Evolutionary conservation across 2,888 invertebrate species (phyloP).

Genomic region (Automeris io): DNA sequence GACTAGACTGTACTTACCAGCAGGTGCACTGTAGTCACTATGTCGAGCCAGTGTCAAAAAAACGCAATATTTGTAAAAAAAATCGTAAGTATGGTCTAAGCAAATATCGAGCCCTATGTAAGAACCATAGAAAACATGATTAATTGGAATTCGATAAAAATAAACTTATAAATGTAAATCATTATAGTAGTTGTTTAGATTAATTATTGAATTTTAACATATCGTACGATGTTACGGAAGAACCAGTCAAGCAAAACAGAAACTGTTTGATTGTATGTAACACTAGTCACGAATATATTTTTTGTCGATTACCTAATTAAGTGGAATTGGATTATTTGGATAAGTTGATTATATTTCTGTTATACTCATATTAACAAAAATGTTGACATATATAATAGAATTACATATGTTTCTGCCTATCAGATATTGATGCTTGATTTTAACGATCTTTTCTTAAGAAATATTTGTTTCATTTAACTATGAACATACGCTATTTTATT

Average conservation of each 20-base stretch:
- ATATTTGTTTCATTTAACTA: too few relatives aligned
- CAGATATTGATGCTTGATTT: too few relatives aligned
- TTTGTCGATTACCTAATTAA: conserved; percentile 11
- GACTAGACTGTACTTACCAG: too few relatives aligned
- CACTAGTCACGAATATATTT: conserved; percentile 17
- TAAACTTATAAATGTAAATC: background rate
- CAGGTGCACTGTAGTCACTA: too few relatives aligned
- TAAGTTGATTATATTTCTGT: background rate
- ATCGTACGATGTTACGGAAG: conserved; percentile 27
- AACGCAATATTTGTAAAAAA: too few relatives aligned
- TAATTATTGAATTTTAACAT: conserved; percentile 1
- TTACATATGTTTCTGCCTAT: too few relatives aligned
- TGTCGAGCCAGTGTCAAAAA: too few relatives aligned
- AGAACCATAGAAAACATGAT: background rate
- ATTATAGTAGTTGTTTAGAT: background rate
- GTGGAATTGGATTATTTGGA: conserved; percentile 9
- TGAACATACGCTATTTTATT: too few relatives aligned
- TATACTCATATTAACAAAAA: background rate
- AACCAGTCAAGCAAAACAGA: conserved; percentile 24
- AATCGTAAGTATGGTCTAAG: too few relatives aligned
- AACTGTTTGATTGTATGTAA: conserved; percentile 16
- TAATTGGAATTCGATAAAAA: conserved; percentile 1
- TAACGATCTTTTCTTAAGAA: too few relatives aligned
- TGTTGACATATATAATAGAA: too few relatives aligned
- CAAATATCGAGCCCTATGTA: too few relatives aligned